phyloP scores from a whole-genome alignment of 53 echinoderm and acorn worm species.

The Zoroaster sp. region DNA sequence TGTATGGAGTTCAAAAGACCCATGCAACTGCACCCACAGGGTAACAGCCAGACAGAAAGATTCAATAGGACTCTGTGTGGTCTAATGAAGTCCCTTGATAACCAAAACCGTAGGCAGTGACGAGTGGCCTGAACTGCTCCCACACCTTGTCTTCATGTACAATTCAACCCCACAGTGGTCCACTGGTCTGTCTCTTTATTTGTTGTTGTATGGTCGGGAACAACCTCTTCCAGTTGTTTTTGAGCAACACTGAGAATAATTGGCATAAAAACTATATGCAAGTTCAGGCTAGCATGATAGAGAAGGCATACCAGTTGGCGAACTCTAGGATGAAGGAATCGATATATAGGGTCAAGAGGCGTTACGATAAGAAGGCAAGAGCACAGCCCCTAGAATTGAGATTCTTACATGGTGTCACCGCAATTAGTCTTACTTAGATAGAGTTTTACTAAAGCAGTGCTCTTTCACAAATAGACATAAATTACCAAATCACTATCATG shows the following conservation, averaged over 20 bases:
- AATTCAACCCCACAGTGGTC: slow-evolving; percentile 52
- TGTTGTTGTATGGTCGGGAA: neutral
- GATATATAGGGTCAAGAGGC: neutral
- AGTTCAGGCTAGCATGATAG: neutral
- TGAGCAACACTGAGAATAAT: neutral
- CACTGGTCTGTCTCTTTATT: neutral
- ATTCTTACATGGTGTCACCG: too few relatives aligned
- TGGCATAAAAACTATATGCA: slow-evolving; percentile 33
- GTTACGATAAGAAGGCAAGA: neutral
- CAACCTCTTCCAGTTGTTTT: neutral
- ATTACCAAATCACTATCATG: too few relatives aligned
- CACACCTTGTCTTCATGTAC: slow-evolving; percentile 26
- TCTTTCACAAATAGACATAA: slow-evolving; percentile 20
- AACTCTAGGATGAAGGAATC: neutral
- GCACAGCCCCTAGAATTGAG: neutral
- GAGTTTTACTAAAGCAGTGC: neutral
- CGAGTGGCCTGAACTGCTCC: slow-evolving; percentile 19
- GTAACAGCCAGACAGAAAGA: slow-evolving; percentile 42
- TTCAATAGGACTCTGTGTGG: slow-evolving; percentile 39
- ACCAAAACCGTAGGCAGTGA: too few relatives aligned
- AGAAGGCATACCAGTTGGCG: slow-evolving; percentile 1
- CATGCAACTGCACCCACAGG: slow-evolving; percentile 10
- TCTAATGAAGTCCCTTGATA: slow-evolving; percentile 29
- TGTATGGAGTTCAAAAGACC: slow-evolving; percentile 23
- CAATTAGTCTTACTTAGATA: too few relatives aligned